phyloP scores from a whole-genome alignment of 2,888 invertebrate genomes.

The Ormyrus labotus region DNA sequence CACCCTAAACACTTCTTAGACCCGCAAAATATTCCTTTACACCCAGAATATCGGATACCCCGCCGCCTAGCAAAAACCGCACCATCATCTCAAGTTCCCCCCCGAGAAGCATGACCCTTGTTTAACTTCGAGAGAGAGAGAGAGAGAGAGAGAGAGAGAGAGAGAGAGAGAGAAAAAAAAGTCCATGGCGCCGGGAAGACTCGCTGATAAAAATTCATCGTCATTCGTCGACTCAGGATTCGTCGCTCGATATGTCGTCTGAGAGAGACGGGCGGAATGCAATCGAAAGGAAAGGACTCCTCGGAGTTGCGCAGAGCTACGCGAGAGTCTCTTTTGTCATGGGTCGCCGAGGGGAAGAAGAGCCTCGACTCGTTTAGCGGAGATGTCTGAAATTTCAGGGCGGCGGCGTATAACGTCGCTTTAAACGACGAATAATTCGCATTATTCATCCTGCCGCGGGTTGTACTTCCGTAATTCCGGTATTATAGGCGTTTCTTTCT shows the following conservation, averaged over 20 bases:
- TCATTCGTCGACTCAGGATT: slow-evolving; percentile 15
- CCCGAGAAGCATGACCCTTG: too few relatives aligned
- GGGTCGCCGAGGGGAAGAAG: neutral
- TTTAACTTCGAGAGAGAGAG: too few relatives aligned
- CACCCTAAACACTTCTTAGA: too few relatives aligned
- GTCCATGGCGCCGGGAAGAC: too few relatives aligned
- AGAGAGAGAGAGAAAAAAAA: too few relatives aligned
- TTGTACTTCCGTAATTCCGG: too few relatives aligned
- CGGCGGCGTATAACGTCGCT: neutral
- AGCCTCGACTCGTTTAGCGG: neutral
- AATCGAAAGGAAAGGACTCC: slow-evolving; percentile 34
- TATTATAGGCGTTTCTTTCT: too few relatives aligned
- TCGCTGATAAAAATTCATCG: slow-evolving; percentile 15
- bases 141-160: too few relatives aligned
- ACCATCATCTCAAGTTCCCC: too few relatives aligned
- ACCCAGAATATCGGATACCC: too few relatives aligned
- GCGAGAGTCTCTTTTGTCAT: neutral
- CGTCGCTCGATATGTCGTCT: neutral
- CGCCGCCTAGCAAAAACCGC: too few relatives aligned
- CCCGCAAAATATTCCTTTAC: too few relatives aligned
- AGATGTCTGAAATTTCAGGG: slow-evolving; percentile 5
- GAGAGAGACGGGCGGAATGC: slow-evolving; percentile 25
- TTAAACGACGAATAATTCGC: slow-evolving; percentile 16
- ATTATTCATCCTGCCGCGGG: neutral
- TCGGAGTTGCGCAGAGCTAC: neutral